phyloP scores from a whole-genome alignment of 2,797 vertebrate species.

The Tangara arthus region DNA sequence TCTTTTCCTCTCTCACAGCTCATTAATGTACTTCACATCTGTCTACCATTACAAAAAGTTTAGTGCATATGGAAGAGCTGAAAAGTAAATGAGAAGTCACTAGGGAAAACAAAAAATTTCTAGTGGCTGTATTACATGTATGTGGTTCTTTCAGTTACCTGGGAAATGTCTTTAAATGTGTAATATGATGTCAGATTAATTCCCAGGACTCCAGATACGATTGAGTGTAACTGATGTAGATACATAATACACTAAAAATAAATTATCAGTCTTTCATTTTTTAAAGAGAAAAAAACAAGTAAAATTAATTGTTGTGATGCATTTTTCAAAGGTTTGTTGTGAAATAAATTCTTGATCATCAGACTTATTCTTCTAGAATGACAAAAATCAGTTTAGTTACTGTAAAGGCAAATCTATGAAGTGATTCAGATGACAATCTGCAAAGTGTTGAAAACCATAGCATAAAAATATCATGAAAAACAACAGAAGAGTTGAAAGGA shows the following conservation, averaged over 20 bases:
- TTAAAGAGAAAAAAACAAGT: not conserved
- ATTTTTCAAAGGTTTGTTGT: not conserved
- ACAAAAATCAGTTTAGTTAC: constrained; percentile 9
- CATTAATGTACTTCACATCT: not conserved
- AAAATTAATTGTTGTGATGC: not conserved
- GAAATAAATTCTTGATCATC: not conserved
- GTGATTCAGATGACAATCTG: constrained; percentile 32
- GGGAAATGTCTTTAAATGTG: not conserved
- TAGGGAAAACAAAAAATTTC: not conserved
- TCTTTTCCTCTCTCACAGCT: not conserved
- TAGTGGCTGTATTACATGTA: not conserved
- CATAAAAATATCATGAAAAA: constrained; percentile 34
- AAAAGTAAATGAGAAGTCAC: not conserved
- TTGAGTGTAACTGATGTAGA: not conserved
- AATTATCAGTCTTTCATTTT: not conserved
- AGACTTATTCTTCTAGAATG: not conserved
- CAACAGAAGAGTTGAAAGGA: not conserved
- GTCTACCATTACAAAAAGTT: not conserved
- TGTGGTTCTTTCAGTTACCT: not conserved
- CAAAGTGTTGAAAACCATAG: constrained; percentile 37
- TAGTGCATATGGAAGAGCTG: not conserved
- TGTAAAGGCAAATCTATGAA: constrained; percentile 32
- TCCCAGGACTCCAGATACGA: not conserved
- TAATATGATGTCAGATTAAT: not conserved
- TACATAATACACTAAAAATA: not conserved